phyloP scores from a whole-genome alignment of 2,113 vertebrate species.

The Malurus melanocephalus region DNA sequence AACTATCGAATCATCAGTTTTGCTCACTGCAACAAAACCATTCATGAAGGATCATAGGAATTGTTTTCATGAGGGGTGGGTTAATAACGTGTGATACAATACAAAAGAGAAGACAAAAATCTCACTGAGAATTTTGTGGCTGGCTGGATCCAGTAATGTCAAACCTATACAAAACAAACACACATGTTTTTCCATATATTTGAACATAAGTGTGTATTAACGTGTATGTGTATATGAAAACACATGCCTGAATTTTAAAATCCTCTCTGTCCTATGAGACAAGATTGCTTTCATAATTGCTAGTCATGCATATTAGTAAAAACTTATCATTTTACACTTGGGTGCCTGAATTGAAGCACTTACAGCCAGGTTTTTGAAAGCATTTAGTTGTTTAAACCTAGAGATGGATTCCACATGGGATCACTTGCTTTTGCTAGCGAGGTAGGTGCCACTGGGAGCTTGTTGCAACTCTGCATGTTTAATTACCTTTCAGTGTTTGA shows the following conservation, averaged over 20 bases:
- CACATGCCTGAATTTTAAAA: neutral
- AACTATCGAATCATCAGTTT: constrained; percentile 12
- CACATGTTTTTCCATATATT: neutral
- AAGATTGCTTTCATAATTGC: neutral
- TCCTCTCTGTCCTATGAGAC: neutral
- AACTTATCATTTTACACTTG: neutral
- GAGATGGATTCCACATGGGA: neutral
- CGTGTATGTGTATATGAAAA: neutral
- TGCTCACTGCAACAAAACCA: constrained; percentile 17
- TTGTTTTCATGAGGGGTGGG: neutral
- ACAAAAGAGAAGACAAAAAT: constrained; percentile 42
- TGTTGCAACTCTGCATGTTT: neutral
- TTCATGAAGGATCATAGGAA: constrained; percentile 37
- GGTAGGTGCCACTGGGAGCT: neutral
- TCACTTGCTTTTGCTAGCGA: neutral
- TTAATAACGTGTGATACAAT: constrained; percentile 51
- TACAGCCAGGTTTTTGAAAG: neutral
- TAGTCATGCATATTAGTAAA: neutral
- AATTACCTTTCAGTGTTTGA: neutral
- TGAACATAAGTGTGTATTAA: neutral
- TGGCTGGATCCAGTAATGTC: constrained; percentile 23
- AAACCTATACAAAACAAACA: neutral
- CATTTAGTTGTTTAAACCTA: neutral
- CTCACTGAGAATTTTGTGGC: constrained; percentile 22
- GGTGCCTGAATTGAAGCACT: neutral